Evolutionary conservation across 2,888 invertebrate genomes (phyloP).

Genomic region (Oscheius sp.): DNA sequence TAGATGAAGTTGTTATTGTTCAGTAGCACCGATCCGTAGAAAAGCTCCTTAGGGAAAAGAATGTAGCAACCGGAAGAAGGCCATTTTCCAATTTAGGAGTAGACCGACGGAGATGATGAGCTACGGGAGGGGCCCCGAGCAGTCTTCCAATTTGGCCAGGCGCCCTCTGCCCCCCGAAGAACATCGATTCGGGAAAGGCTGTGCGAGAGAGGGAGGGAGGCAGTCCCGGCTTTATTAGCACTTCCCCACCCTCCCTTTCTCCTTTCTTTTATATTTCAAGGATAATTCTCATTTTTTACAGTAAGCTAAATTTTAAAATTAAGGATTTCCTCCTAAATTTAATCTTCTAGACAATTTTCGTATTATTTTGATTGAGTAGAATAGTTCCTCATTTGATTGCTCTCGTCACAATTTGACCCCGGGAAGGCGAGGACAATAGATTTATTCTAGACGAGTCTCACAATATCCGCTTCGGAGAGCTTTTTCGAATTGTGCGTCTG

Average conservation of each 20-base stretch:
- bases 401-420: background rate
- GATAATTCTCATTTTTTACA: no score
- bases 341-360: no score
- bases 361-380: background rate
- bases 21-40: constrained; percentile 11
- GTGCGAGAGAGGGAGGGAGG: background rate
- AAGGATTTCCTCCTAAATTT: no score
- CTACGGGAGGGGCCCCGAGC: constrained; percentile 29
- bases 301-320: no score
- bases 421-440: no score
- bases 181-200: constrained; percentile 26
- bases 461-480: no score
- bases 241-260: constrained; percentile 20
- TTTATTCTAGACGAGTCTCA: no score
- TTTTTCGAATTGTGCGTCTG: no score
- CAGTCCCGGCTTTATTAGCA: constrained; percentile 18
- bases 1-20: background rate
- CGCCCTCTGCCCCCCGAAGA: constrained; percentile 22
- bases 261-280: constrained; percentile 10
- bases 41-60: constrained; percentile 21
- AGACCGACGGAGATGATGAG: constrained; percentile 32
- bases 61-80: constrained; percentile 26
- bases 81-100: constrained; percentile 34
- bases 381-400: background rate
- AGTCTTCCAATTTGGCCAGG: constrained; percentile 33